Evolutionary conservation across 2,797 vertebrate genomes (phyloP).

Genomic region (Botia kubotai): DNA sequence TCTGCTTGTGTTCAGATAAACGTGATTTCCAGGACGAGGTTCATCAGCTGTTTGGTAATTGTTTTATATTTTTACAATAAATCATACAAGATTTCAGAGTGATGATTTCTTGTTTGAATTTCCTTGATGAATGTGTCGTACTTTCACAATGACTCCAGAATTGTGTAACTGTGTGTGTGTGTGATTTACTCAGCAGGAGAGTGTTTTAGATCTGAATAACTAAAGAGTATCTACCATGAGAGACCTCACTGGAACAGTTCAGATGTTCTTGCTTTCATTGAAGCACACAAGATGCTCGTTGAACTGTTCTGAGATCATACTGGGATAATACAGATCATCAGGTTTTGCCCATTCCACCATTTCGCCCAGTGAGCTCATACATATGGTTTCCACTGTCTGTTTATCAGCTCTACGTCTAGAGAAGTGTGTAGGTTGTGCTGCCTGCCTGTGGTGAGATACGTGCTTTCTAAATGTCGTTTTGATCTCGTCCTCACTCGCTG

Average conservation of each 20-base stretch:
- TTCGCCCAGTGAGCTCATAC: not conserved
- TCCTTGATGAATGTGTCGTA: not conserved
- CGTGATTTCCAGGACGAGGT: not conserved
- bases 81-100: slow-evolving; percentile 22
- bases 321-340: no score
- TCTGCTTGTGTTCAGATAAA: slow-evolving; percentile 2
- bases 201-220: not conserved
- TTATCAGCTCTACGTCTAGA: not conserved
- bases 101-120: not conserved
- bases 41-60: not conserved
- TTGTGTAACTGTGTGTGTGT: not conserved
- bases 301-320: no score
- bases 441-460: no score
- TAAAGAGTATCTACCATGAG: not conserved
- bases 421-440: not conserved
- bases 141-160: not conserved
- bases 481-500: slow-evolving; percentile 7
- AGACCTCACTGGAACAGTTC: not conserved
- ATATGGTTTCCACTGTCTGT: not conserved
- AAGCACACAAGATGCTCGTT: no score
- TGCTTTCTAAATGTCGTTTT: not conserved
- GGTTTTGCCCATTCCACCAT: no score
- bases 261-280: not conserved
- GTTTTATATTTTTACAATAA: slow-evolving; percentile 46
- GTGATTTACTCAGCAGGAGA: not conserved